A percentile compares a stretch with the other conserved stretches of the same genome.
Conservation (phyloP, 2,888 invertebrate species). For the Netelia melanura region DNA sequence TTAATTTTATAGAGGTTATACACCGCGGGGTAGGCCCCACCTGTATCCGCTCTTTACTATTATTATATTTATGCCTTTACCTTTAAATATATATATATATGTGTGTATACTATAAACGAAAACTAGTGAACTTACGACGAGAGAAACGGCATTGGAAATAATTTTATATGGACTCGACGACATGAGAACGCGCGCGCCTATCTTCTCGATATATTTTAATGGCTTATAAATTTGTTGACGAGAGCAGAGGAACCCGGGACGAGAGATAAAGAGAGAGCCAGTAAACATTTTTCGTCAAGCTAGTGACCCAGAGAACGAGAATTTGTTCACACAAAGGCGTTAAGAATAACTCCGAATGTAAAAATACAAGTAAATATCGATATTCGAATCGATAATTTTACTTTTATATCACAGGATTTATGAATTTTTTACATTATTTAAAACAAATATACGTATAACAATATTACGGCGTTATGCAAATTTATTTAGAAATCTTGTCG, state of each 20-base stretch:
- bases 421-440: no score
- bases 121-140: conserved; percentile 48
- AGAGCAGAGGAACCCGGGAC: conserved; percentile 30
- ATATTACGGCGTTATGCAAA: no score
- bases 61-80: conserved; percentile 54
- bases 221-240: conserved; percentile 63
- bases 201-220: conserved; percentile 54
- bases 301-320: conserved; percentile 4
- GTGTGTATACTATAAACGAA: conserved; percentile 22
- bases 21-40: conserved; percentile 42
- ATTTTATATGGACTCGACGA: conserved; percentile 61
- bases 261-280: conserved; percentile 28
- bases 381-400: neutral
- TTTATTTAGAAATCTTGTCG: no score
- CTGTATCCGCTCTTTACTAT: conserved; percentile 46
- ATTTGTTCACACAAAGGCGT: conserved; percentile 32
- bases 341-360: conserved; percentile 6
- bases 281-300: conserved; percentile 45
- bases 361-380: neutral
- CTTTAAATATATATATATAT: conserved; percentile 8
- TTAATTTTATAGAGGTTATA: conserved; percentile 78
- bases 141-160: conserved; percentile 40
- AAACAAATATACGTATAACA: no score
- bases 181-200: conserved; percentile 44
- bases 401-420: no score